Evolutionary conservation across 2,113 vertebrate species (phyloP).

Genomic region (Centropristis striata): DNA sequence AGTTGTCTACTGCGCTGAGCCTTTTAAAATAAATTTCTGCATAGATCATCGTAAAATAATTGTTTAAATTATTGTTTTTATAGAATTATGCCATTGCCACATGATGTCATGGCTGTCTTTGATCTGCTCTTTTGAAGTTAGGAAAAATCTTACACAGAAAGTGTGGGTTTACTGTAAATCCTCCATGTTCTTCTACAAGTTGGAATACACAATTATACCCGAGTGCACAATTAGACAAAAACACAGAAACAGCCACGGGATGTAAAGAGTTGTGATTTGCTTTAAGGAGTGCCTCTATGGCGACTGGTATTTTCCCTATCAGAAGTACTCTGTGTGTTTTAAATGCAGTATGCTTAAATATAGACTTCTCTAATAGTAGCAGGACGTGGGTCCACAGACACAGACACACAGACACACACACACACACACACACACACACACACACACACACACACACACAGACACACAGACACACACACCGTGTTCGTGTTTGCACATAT

Average conservation of each 20-base stretch:
- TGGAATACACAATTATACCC: constrained; percentile 16
- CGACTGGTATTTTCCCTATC: constrained; percentile 25
- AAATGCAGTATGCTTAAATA: constrained; percentile 47
- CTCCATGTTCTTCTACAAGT: not conserved
- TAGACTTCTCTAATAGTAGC: constrained; percentile 58
- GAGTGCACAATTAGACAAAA: constrained; percentile 37
- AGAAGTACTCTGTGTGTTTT: constrained; percentile 32
- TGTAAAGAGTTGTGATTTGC: constrained; percentile 40
- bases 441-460: constrained; percentile 40
- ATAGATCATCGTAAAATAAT: constrained; percentile 30
- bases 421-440: constrained; percentile 27
- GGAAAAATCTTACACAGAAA: constrained; percentile 14
- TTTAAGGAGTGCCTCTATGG: constrained; percentile 42
- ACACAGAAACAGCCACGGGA: constrained; percentile 26
- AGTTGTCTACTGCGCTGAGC: constrained; percentile 10
- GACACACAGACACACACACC: constrained; percentile 31
- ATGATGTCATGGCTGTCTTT: constrained; percentile 22
- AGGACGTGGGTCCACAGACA: constrained; percentile 6
- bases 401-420: not conserved
- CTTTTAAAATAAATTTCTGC: constrained; percentile 15
- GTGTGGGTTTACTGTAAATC: constrained; percentile 35
- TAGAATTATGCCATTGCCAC: not conserved
- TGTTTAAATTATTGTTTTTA: constrained; percentile 40
- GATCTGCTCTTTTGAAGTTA: constrained; percentile 10
- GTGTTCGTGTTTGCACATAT: constrained; percentile 71